phyloP scores from a whole-genome alignment of 2,888 invertebrate genomes.

The Diarsia rubi region DNA sequence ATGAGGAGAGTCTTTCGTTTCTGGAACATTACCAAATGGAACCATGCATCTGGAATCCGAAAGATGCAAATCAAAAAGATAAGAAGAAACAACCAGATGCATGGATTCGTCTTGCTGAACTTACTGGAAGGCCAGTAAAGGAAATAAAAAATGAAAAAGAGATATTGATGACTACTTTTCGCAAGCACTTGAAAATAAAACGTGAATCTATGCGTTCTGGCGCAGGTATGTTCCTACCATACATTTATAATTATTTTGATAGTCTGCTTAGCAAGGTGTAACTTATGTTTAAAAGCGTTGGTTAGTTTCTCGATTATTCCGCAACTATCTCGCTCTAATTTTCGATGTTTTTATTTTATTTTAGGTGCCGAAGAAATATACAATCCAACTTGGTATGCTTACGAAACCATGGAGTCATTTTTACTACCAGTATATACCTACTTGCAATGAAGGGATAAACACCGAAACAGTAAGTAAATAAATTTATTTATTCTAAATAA shows the following conservation, averaged over 20 bases:
- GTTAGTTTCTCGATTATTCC: conserved; percentile 28
- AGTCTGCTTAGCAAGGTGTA: conserved; percentile 44
- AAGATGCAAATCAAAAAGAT: conserved; percentile 60
- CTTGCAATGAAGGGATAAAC: conserved; percentile 14
- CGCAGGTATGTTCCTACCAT: conserved; percentile 54
- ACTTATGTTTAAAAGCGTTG: conserved; percentile 50
- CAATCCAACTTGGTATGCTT: conserved; percentile 56
- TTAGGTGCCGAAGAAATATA: conserved; percentile 54
- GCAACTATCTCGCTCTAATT: conserved; percentile 30
- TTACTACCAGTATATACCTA: conserved; percentile 52
- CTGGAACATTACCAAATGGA: conserved; percentile 52
- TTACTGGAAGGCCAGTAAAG: conserved; percentile 49
- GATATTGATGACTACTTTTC: conserved; percentile 58
- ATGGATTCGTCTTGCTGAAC: conserved; percentile 53
- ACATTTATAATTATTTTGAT: conserved; percentile 51
- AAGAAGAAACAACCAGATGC: conserved; percentile 58
- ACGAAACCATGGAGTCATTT: conserved; percentile 57
- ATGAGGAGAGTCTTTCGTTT: conserved; percentile 9
- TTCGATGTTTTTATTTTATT: conserved; percentile 40
- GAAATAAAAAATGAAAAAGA: conserved; percentile 56
- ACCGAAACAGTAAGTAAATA: conserved; percentile 10
- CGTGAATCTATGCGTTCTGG: conserved; percentile 56
- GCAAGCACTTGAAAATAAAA: conserved; percentile 48
- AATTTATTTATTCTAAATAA: conserved; percentile 13
- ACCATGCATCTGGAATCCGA: conserved; percentile 59